phyloP scores from a whole-genome alignment of 2,113 vertebrate genomes.

The Neolamprologus fasciatus region DNA sequence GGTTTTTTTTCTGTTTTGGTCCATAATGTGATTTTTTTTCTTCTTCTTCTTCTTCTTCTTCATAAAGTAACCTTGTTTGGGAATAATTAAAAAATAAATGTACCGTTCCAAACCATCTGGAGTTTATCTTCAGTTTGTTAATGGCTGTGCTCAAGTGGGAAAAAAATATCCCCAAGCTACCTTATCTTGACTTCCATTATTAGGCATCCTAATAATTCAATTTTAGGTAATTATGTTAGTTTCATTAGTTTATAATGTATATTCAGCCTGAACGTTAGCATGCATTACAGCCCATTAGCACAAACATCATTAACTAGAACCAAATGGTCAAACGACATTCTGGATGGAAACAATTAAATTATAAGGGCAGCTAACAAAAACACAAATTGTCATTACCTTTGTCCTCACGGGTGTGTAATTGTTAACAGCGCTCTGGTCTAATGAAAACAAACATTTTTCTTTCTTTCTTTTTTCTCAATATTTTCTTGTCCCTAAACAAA shows the following conservation, averaged over 20 bases:
- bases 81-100: not conserved
- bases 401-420: constrained; percentile 30
- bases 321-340: not conserved
- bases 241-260: constrained; percentile 30
- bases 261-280: constrained; percentile 7
- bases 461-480: not conserved
- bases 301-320: not conserved
- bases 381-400: constrained; percentile 18
- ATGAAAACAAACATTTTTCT: constrained; percentile 49
- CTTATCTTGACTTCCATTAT: not conserved
- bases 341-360: not conserved
- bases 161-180: constrained; percentile 16
- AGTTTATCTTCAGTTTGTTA: not conserved
- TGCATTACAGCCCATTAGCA: not conserved
- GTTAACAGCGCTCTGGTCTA: constrained; percentile 38
- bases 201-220: not conserved
- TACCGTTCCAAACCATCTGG: not conserved
- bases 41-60: not conserved
- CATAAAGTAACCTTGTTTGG: not conserved
- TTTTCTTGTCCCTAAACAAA: constrained; percentile 11
- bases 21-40: not conserved
- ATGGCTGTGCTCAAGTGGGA: not conserved
- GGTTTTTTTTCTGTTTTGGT: fast-evolving
- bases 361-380: constrained; percentile 14
- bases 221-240: constrained; percentile 11